Evolutionary conservation across 2,797 vertebrate species (phyloP).

Genomic region (Epinephelus awoara): DNA sequence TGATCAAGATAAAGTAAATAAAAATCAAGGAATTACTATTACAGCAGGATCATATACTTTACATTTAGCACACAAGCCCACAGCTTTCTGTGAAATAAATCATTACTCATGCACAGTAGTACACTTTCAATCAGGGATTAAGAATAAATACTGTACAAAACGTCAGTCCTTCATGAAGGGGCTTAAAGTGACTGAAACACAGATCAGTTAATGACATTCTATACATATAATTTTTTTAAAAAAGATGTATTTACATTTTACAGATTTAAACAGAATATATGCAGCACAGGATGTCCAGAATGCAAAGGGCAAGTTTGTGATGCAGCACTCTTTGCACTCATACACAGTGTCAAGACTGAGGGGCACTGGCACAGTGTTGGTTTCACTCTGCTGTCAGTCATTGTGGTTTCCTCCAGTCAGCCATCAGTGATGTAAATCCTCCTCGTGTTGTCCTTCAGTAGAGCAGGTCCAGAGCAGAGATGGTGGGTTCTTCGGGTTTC

Average conservation of each 20-base stretch:
- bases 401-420: too few species aligned
- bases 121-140: background rate
- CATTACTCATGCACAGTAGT: background rate
- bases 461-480: slow-evolving; percentile 93
- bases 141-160: background rate
- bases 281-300: slow-evolving; percentile 1
- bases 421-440: background rate
- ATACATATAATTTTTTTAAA: slow-evolving; percentile 29
- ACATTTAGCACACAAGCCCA: background rate
- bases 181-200: background rate
- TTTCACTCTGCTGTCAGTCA: slow-evolving; percentile 8
- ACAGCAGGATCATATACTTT: background rate
- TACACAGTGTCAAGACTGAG: background rate
- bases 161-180: background rate
- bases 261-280: slow-evolving; percentile 37
- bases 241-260: slow-evolving; percentile 43
- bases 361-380: background rate
- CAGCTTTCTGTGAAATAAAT: background rate
- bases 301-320: background rate
- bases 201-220: slow-evolving; percentile 3
- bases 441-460: slow-evolving; percentile 83
- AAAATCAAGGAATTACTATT: background rate
- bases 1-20: background rate
- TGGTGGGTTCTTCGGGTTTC: slow-evolving; percentile 91
- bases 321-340: background rate